Conservation (phyloP, 2,113 vertebrate species). For the Mionectes macconnelli region DNA sequence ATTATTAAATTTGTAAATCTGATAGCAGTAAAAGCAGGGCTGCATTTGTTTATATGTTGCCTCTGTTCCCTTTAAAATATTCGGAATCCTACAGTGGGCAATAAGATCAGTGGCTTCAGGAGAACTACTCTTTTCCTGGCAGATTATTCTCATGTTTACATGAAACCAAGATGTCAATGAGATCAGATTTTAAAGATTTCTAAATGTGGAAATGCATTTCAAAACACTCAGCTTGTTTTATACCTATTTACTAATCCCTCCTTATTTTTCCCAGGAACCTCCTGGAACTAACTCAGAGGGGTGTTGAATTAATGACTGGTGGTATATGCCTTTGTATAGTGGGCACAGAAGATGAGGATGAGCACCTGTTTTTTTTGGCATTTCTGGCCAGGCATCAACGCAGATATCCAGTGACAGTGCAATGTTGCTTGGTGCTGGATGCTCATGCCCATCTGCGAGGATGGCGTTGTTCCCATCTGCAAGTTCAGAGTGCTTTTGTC, state of each 20-base stretch:
- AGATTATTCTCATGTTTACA: background rate
- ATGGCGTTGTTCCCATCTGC: conserved; percentile 34
- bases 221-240: background rate
- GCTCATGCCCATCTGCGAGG: conserved; percentile 14
- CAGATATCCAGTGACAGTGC: background rate
- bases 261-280: background rate
- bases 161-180: background rate
- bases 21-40: background rate
- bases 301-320: background rate
- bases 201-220: background rate
- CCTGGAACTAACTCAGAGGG: background rate
- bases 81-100: background rate
- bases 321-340: background rate
- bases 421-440: conserved; percentile 30
- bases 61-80: background rate
- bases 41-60: background rate
- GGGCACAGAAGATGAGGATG: background rate
- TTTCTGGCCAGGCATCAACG: conserved; percentile 11
- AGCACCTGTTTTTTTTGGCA: conserved; percentile 24
- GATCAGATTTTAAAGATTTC: background rate
- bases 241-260: background rate
- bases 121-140: background rate
- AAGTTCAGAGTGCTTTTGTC: conserved; percentile 31
- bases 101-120: background rate
- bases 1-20: background rate